These are phyloP conservation scores for Amblyteles armatorius DNA, from an alignment of 2,888 invertebrate species.

Conservation along the genomic window DNA sequence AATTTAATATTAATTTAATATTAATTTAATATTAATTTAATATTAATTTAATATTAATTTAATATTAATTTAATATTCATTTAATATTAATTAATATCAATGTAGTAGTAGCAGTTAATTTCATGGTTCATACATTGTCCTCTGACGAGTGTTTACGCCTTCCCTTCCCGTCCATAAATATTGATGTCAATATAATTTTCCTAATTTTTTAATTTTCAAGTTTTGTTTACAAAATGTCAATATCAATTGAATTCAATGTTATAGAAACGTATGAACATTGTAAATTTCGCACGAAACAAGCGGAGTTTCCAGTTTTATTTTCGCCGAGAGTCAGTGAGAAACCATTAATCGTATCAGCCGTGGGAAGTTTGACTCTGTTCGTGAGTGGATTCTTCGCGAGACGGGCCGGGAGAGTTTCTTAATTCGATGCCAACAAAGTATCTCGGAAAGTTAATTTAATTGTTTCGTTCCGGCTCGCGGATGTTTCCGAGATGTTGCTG, in stretches of 20 bases:
- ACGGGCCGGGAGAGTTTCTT: background rate
- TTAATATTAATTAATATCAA: no score
- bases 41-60: no score
- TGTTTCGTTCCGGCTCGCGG: background rate
- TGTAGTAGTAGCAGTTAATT: no score
- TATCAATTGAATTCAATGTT: background rate
- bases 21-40: background rate
- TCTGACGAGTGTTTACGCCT: no score
- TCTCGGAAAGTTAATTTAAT: background rate
- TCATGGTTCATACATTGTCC: no score
- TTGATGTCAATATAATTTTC: no score
- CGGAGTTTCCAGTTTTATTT: background rate
- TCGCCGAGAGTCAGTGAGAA: background rate
- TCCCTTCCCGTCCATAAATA: no score
- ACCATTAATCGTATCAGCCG: background rate
- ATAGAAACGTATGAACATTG: background rate
- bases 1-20: no score
- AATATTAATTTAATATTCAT: no score
- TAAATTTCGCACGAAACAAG: background rate
- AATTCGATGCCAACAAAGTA: slow-evolving; percentile 8
- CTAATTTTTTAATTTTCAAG: background rate
- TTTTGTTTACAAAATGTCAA: background rate
- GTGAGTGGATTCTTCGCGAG: background rate
- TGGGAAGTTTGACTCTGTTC: background rate
- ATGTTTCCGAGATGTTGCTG: background rate